Conservation (phyloP, 2,113 vertebrate genomes). For the Caretta caretta region DNA sequence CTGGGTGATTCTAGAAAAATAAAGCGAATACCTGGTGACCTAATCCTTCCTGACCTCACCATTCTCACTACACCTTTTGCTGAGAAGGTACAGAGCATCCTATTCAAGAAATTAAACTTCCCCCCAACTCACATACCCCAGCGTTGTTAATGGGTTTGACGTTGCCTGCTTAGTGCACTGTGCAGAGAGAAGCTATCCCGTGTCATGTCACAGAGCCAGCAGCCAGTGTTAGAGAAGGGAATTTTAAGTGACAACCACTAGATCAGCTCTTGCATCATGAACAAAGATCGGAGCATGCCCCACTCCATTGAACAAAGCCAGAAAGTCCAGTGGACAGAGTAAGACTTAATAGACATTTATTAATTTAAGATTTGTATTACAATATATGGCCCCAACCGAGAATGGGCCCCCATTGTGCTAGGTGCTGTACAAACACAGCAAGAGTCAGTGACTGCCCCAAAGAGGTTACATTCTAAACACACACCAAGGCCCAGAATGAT, state of each 20-base stretch:
- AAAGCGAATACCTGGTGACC: background rate
- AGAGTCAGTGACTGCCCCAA: background rate
- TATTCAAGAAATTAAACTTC: background rate
- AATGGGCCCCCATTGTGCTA: background rate
- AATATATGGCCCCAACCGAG: background rate
- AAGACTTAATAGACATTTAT: background rate
- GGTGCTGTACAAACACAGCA: background rate
- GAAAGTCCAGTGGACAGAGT: background rate
- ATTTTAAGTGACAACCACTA: background rate
- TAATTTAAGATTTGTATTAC: background rate
- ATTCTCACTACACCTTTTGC: background rate
- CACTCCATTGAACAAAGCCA: background rate
- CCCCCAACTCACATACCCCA: background rate
- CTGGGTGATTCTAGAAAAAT: background rate
- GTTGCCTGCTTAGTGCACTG: background rate
- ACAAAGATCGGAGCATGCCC: rapidly evolving
- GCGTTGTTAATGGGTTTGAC: background rate
- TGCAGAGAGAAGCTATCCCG: background rate
- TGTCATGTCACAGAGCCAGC: background rate
- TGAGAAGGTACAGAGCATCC: background rate
- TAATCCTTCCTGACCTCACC: background rate
- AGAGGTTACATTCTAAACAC: background rate
- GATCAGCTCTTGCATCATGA: background rate
- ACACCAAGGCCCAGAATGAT: background rate
- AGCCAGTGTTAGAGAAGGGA: background rate